Evolutionary conservation across 2,113 vertebrate species (phyloP).

Genomic region (Heterotilapia buettikoferi): DNA sequence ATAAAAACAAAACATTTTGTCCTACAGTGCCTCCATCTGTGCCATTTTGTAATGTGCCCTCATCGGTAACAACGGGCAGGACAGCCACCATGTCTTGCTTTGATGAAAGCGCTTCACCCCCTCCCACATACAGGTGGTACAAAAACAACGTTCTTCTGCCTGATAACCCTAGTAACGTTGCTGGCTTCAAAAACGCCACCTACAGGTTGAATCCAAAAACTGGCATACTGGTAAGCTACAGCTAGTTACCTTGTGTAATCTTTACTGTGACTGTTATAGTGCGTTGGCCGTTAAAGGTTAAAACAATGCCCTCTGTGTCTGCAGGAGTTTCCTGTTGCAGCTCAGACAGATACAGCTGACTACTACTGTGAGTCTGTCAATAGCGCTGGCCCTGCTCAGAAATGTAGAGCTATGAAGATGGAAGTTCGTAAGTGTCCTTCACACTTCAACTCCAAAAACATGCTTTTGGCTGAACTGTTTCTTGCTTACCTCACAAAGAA

Average conservation of each 20-base stretch:
- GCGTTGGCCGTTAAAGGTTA: no score
- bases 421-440: conserved; percentile 65
- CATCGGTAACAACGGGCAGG: conserved; percentile 53
- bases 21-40: conserved; percentile 63
- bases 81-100: conserved; percentile 26
- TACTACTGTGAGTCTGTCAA: conserved; percentile 70
- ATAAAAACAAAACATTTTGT: neutral
- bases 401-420: conserved; percentile 43
- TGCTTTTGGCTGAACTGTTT: neutral
- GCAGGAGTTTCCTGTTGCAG: no score
- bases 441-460: neutral
- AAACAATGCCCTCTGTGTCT: no score
- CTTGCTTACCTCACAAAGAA: neutral
- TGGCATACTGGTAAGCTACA: conserved; percentile 67
- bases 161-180: conserved; percentile 47
- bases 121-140: conserved; percentile 68
- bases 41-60: conserved; percentile 59
- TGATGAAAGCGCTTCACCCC: conserved; percentile 60
- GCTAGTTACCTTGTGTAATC: neutral
- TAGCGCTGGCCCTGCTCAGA: conserved; percentile 44
- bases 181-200: conserved; percentile 60
- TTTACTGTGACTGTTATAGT: neutral
- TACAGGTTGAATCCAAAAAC: conserved; percentile 33
- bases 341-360: conserved; percentile 29
- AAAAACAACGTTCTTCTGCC: conserved; percentile 58